phyloP scores from a whole-genome alignment of 92 coral and sea anemone genomes.

The Montipora capitata region DNA sequence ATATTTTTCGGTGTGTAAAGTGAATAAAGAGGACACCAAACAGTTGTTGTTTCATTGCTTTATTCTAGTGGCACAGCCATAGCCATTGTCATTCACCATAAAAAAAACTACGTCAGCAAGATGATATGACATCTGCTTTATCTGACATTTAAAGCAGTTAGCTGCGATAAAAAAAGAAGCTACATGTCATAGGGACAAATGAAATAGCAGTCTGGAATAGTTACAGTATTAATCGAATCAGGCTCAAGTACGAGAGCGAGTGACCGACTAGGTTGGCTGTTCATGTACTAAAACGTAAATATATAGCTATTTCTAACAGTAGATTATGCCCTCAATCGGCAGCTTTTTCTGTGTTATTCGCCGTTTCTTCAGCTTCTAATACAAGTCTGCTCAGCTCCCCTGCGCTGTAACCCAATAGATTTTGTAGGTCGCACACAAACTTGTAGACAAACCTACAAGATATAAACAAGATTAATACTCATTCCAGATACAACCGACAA shows the following conservation, averaged over 20 bases:
- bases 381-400: conserved; percentile 93
- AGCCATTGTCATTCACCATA: neutral
- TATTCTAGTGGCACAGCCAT: neutral
- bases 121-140: neutral
- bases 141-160: neutral
- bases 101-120: neutral
- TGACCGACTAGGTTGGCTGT: neutral
- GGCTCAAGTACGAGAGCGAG: no score
- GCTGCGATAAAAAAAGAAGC: no score
- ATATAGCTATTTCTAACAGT: neutral
- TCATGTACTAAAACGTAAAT: neutral
- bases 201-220: no score
- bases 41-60: no score
- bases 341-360: conserved; percentile 20
- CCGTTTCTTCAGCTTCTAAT: conserved; percentile 78
- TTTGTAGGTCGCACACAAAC: conserved; percentile 97
- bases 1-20: no score
- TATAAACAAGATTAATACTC: neutral
- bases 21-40: neutral
- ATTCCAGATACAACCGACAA: no score
- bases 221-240: no score
- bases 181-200: no score
- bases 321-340: conserved; percentile 42
- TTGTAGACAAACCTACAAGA: conserved; percentile 89
- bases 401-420: conserved; percentile 93